Evolutionary conservation across 64 coral and sea anemone species (phyloP).

Genomic region (Stichodactyla helianthus): DNA sequence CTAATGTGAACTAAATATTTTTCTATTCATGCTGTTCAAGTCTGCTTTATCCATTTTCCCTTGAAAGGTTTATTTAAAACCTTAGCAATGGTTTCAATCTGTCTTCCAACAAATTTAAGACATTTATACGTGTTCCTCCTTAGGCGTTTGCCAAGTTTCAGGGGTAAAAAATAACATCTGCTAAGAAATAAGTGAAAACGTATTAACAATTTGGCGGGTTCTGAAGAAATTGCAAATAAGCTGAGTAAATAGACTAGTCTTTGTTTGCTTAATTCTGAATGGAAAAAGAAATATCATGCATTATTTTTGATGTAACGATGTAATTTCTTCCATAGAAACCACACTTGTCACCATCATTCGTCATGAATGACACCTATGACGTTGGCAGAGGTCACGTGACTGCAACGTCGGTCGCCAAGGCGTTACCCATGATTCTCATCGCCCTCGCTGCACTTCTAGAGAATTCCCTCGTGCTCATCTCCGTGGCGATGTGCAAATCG

Average conservation of each 20-base stretch:
- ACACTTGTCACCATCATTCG: not conserved
- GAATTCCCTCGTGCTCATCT: slow-evolving; percentile 53
- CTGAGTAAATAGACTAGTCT: not conserved
- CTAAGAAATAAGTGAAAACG: not conserved
- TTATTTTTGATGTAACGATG: not conserved
- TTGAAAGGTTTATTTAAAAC: too few relatives aligned
- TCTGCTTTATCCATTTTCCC: too few relatives aligned
- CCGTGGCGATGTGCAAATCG: slow-evolving; percentile 56
- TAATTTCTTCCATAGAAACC: not conserved
- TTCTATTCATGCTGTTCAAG: too few relatives aligned
- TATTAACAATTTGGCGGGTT: not conserved
- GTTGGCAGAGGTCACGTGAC: not conserved
- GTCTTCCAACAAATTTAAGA: too few relatives aligned
- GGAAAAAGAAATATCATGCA: not conserved
- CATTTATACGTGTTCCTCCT: not conserved
- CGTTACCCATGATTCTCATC: slow-evolving; percentile 28
- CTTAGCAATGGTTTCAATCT: too few relatives aligned
- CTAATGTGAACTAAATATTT: too few relatives aligned
- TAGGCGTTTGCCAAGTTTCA: not conserved
- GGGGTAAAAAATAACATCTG: not conserved
- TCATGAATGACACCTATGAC: slow-evolving; percentile 9
- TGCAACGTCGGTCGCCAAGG: not conserved
- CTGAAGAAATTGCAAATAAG: not conserved
- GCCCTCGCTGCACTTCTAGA: slow-evolving; percentile 50
- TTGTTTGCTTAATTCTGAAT: not conserved